These are phyloP conservation scores for Psilanteris sp. DNA, from an alignment of 1,140 invertebrate species.

Conservation along the genomic window DNA sequence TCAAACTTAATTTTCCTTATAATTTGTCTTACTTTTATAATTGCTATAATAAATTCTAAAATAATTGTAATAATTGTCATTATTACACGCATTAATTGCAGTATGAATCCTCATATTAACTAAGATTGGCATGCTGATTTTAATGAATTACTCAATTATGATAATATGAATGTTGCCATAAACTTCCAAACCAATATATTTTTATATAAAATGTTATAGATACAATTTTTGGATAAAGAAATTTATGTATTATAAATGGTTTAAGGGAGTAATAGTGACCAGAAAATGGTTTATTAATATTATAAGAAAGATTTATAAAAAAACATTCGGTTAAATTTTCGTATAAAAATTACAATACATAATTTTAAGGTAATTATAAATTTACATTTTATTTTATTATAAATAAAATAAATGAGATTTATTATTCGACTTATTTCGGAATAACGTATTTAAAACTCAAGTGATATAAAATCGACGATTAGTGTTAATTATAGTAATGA, in stretches of 20 bases:
- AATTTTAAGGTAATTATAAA: slow-evolving; percentile 30
- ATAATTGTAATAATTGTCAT: slow-evolving; percentile 32
- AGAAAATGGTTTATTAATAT: slow-evolving; percentile 23
- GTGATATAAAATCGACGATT: background rate
- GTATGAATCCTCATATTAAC: slow-evolving; percentile 63
- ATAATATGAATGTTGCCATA: too few species aligned
- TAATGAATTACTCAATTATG: too few species aligned
- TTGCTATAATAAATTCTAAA: slow-evolving; percentile 66
- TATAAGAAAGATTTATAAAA: slow-evolving; percentile 20
- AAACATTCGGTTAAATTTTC: slow-evolving; percentile 9
- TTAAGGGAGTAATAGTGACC: slow-evolving; percentile 23
- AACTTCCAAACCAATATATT: too few species aligned
- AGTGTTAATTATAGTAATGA: slow-evolving; percentile 8
- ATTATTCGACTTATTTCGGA: slow-evolving; percentile 15
- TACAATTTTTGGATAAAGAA: slow-evolving; percentile 74
- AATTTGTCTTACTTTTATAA: slow-evolving; percentile 71
- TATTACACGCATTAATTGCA: slow-evolving; percentile 68
- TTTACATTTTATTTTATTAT: slow-evolving; percentile 11
- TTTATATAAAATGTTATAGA: slow-evolving; percentile 66
- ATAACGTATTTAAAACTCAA: slow-evolving; percentile 10
- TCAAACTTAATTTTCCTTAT: slow-evolving; percentile 54
- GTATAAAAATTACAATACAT: slow-evolving; percentile 63
- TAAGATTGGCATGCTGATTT: slow-evolving; percentile 34
- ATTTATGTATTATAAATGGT: slow-evolving; percentile 50
- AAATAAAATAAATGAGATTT: slow-evolving; percentile 20